Percentiles rank a stretch among this genome's conserved stretches.
These are phyloP conservation scores for Rhinolophus sinicus DNA, from an alignment of 2,113 vertebrate genomes.

Conservation along the genomic window DNA sequence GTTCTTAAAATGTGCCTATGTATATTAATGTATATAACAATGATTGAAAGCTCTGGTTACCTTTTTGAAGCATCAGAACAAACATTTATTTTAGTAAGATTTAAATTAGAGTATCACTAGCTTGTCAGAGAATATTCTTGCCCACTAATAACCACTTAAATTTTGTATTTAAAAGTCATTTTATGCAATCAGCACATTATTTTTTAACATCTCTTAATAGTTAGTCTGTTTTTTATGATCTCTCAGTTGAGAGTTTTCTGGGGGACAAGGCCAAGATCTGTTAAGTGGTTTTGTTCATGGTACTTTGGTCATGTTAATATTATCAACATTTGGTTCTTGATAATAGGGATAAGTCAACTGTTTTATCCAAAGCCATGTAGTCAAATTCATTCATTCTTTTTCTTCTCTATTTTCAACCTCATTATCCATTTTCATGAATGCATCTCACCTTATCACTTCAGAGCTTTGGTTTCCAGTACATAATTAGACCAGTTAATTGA, in stretches of 20 bases:
- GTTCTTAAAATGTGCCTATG: background rate
- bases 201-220: constrained; percentile 27
- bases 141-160: background rate
- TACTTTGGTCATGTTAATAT: constrained; percentile 21
- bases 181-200: constrained; percentile 15
- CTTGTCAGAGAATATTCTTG: background rate
- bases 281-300: background rate
- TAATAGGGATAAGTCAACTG: background rate
- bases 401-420: background rate
- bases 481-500: background rate
- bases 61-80: background rate
- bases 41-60: background rate
- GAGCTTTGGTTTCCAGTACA: background rate
- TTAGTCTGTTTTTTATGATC: constrained; percentile 1
- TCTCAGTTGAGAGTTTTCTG: background rate
- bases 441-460: background rate
- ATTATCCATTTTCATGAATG: background rate
- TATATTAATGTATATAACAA: background rate
- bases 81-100: background rate
- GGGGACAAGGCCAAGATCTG: background rate
- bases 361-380: background rate
- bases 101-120: background rate
- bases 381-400: background rate
- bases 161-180: constrained; percentile 1
- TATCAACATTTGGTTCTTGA: constrained; percentile 5